A percentile compares a stretch with the other conserved stretches of the same genome.
Evolutionary conservation across 2,888 invertebrate genomes (phyloP).

Genomic region (Watsonalla binaria): DNA sequence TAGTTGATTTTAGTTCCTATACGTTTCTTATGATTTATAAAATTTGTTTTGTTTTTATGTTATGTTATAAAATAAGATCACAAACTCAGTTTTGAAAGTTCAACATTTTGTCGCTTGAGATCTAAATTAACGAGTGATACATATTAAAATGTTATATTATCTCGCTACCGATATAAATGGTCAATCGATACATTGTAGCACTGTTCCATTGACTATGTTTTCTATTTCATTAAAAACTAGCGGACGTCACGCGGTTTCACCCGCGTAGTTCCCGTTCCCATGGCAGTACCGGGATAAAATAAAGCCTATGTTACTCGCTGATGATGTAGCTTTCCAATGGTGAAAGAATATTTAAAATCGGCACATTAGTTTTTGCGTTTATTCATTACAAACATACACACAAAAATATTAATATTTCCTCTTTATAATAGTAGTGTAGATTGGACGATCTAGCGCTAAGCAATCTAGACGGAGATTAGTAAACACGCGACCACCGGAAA

Average conservation of each 20-base stretch:
- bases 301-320: too few species aligned
- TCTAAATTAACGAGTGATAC: constrained; percentile 40
- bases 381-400: too few species aligned
- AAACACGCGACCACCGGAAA: background rate
- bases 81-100: constrained; percentile 42
- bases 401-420: too few species aligned
- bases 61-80: constrained; percentile 35
- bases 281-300: too few species aligned
- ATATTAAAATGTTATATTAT: constrained; percentile 43
- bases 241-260: too few species aligned
- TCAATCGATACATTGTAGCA: constrained; percentile 38
- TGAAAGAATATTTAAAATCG: too few species aligned
- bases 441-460: background rate
- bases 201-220: constrained; percentile 48
- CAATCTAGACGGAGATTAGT: constrained; percentile 1
- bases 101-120: constrained; percentile 46
- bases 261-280: too few species aligned
- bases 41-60: background rate
- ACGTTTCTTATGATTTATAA: background rate
- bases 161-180: constrained; percentile 39
- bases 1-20: background rate
- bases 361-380: too few species aligned
- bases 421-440: too few species aligned
- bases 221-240: constrained; percentile 13
- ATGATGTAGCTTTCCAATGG: too few species aligned